These are phyloP conservation scores for Steatocranus sp. DNA, from an alignment of 2,797 vertebrate genomes.

Conservation along the genomic window DNA sequence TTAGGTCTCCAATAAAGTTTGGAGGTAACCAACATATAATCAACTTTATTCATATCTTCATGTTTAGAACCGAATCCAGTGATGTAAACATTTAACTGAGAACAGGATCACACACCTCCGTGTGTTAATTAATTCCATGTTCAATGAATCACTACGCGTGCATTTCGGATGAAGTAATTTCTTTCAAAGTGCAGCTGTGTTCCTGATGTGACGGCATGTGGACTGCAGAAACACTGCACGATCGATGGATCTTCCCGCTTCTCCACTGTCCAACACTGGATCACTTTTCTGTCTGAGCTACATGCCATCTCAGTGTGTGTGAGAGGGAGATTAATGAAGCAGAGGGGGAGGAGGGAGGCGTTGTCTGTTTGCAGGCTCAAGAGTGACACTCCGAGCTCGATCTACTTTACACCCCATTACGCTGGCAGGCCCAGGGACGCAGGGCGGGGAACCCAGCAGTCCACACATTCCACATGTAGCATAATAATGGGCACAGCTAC, in stretches of 20 bases:
- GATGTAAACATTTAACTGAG: background rate
- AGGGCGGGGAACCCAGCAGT: constrained; percentile 19
- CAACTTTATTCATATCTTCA: background rate
- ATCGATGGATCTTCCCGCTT: constrained; percentile 2
- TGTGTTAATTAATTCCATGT: constrained; percentile 11
- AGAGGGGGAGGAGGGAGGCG: background rate
- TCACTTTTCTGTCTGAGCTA: constrained; percentile 20
- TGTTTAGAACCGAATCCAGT: background rate
- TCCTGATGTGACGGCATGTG: background rate
- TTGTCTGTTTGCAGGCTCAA: constrained; percentile 18
- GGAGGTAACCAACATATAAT: background rate
- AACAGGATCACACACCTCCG: background rate
- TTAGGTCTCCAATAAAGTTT: background rate
- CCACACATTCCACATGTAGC: constrained; percentile 39
- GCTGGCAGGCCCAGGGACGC: constrained; percentile 23
- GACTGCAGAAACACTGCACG: background rate
- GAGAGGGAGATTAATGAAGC: constrained; percentile 49
- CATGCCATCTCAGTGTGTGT: background rate
- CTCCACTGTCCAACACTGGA: background rate
- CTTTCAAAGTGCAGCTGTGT: background rate
- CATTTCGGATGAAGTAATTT: constrained; percentile 15
- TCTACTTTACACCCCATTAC: constrained; percentile 65
- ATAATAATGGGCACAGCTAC: constrained; percentile 37
- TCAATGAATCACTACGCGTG: constrained; percentile 2
- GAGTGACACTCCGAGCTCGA: constrained; percentile 46